Evolutionary conservation across 2,797 vertebrate genomes (phyloP), one percentile per base, ranked within the genome.

Genomic region (Onychomys arenicola): DNA sequence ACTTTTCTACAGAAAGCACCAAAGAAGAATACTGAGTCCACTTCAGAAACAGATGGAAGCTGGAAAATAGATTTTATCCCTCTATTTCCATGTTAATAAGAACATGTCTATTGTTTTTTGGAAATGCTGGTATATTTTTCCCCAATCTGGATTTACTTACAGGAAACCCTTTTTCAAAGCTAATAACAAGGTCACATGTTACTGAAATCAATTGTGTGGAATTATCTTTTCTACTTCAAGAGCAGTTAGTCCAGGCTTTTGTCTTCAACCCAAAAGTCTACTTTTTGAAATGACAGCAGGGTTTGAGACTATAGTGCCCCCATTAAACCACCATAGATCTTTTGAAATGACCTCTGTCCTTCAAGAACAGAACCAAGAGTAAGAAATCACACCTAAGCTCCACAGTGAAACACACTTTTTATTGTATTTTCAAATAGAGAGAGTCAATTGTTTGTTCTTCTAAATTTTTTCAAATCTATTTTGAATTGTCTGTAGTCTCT

Each of bases 181-280:
- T 84, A 91, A 93, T 89, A 77, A 43, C 23, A 91, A 67, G 19
- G 76, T 91, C 69, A 8, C 27, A 75, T 73, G 81, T 76, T 67
- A 92, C 25, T 71, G 75, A 81, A 86, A 65, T 6, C 29, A 37
- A n/a, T 61, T 67, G 40, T 89, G 40, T 59, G 5, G 67, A 81
- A 86, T 92, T 34, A 19, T 89, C 32, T 21, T 63, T 83, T 49
- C 29, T 76, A 49, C 23, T 87, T 88, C 14, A 76, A 94, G 17
- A 71, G 52, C 34, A 46, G 10, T 11, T 5, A 87, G 61, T 90
- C 21, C 59, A 81, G 8, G 19, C 19, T 71, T 65, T 91, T 40
- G 23, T 67, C 52, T 81, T 67, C 85, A 93, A 80, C 25, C 13
- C 92, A 11, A 7, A 10, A 77, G 40, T 2, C 17, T 91, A 34